Conservation (phyloP, 2,797 vertebrate genomes). For the Sebastes oblongus region DNA sequence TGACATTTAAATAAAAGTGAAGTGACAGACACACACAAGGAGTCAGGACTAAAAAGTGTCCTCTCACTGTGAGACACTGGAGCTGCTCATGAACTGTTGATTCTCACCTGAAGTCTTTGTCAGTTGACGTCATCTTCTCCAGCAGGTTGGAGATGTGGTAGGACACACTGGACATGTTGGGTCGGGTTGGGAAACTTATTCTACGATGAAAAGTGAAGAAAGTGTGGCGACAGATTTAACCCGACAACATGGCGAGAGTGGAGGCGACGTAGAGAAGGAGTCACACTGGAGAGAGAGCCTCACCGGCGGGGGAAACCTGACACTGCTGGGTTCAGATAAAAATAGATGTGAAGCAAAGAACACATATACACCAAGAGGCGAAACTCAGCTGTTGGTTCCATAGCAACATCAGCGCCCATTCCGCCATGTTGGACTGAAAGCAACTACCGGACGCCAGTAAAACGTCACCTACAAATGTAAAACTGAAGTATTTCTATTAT, state of each 20-base stretch:
- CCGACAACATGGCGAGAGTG: constrained; percentile 71
- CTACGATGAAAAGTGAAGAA: not conserved
- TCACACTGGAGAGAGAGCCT: not conserved
- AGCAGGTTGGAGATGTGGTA: constrained; percentile 94
- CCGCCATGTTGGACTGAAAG: too few relatives aligned
- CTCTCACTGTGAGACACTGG: constrained; percentile 37
- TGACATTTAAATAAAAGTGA: not conserved
- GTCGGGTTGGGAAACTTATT: not conserved
- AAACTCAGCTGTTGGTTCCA: too few relatives aligned
- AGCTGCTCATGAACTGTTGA: not conserved
- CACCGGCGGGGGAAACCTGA: constrained; percentile 70
- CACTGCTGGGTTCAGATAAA: constrained; percentile 69
- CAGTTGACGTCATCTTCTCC: constrained; percentile 97
- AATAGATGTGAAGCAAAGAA: constrained; percentile 70
- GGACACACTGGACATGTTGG: constrained; percentile 86
- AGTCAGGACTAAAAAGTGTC: constrained; percentile 44
- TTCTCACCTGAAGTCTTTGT: constrained; percentile 95
- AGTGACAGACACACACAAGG: not conserved
- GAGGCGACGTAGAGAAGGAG: constrained; percentile 17
- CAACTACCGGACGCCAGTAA: too few relatives aligned
- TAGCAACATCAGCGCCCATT: too few relatives aligned
- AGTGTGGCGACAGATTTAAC: constrained; percentile 41
- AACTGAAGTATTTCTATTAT: too few relatives aligned
- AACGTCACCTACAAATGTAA: too few relatives aligned
- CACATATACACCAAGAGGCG: not conserved